These are phyloP conservation scores for Thaumatotibia leucotreta DNA, from an alignment of 1,140 invertebrate species.

Conservation along the genomic window DNA sequence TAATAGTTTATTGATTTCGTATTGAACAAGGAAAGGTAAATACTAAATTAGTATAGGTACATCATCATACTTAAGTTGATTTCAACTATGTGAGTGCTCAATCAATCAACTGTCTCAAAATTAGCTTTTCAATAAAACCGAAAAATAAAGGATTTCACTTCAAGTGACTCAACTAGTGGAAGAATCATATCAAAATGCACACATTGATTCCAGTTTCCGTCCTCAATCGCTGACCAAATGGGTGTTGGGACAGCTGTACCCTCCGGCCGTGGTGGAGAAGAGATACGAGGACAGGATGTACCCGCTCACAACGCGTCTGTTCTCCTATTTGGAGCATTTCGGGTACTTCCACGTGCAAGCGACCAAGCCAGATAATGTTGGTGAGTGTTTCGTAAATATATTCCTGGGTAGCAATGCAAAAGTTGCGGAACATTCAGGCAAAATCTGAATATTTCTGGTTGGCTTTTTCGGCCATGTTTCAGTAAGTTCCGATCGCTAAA, in stretches of 20 bases:
- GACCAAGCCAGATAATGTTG: background rate
- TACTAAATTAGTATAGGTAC: too few species aligned
- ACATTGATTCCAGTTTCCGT: background rate
- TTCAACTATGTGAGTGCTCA: too few species aligned
- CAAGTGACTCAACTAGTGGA: background rate
- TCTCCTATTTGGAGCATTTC: background rate
- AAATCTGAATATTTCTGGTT: background rate
- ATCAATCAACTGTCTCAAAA: too few species aligned
- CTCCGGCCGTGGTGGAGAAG: background rate
- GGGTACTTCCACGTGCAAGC: constrained; percentile 9
- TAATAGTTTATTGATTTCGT: too few species aligned
- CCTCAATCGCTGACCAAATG: background rate
- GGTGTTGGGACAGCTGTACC: background rate
- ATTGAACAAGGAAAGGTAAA: too few species aligned
- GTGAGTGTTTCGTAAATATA: background rate
- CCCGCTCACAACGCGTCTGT: background rate
- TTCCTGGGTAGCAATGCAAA: background rate
- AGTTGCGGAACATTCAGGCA: background rate
- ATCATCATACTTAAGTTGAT: too few species aligned
- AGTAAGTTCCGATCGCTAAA: too few species aligned
- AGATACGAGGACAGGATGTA: background rate
- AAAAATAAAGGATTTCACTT: background rate
- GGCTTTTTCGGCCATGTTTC: background rate
- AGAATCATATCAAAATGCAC: too few species aligned
- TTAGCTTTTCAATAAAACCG: too few species aligned